These are phyloP conservation scores for Fratercula arctica DNA, from an alignment of 2,797 vertebrate species.

Conservation along the genomic window DNA sequence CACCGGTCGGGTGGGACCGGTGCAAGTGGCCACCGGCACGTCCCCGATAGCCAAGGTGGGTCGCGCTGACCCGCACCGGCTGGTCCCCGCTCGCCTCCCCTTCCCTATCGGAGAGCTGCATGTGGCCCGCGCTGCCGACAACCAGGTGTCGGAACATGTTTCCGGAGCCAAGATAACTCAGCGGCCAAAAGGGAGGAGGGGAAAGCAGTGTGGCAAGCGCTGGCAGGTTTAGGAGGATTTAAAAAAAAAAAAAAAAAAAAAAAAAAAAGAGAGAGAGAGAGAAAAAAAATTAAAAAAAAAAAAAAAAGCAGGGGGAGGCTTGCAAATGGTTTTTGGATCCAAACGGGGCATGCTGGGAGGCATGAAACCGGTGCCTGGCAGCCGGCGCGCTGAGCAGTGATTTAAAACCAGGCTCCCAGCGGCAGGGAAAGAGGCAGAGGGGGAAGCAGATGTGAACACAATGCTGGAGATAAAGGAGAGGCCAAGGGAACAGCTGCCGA, in stretches of 20 bases:
- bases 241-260: background rate
- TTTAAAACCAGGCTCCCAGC: conserved; percentile 47
- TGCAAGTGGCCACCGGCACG: background rate
- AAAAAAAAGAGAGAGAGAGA: background rate
- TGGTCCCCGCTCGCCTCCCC: background rate
- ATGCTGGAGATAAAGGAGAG: conserved; percentile 63
- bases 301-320: background rate
- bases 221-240: background rate
- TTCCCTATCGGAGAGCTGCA: conserved; percentile 6
- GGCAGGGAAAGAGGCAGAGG: conserved; percentile 32
- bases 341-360: background rate
- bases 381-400: conserved; percentile 29
- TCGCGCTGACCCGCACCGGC: background rate
- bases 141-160: conserved; percentile 48
- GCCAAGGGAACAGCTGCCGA: conserved; percentile 52
- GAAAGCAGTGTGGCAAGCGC: background rate
- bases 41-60: background rate
- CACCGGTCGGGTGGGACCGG: background rate
- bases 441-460: conserved; percentile 61
- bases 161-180: background rate
- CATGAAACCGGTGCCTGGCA: background rate
- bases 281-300: background rate
- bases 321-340: background rate
- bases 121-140: conserved; percentile 14
- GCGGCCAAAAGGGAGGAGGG: conserved; percentile 39